Conservation (phyloP, 2,113 vertebrate species). For the Tachuris rubrigastra region DNA sequence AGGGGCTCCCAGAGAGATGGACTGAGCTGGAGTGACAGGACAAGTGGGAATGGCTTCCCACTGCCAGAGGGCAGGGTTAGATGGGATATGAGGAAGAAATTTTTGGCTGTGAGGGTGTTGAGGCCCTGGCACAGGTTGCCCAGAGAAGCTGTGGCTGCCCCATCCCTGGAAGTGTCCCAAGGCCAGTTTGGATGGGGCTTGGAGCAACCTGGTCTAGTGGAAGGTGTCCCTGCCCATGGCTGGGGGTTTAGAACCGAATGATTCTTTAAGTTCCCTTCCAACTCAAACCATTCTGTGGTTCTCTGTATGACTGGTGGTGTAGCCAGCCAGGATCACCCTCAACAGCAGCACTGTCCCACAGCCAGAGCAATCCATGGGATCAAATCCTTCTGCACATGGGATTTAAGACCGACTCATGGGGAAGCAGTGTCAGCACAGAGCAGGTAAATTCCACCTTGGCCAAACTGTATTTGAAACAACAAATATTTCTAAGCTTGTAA, state of each 20-base stretch:
- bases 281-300: background rate
- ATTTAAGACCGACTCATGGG: background rate
- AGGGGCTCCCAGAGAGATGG: background rate
- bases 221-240: background rate
- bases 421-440: background rate
- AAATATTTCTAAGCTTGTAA: background rate
- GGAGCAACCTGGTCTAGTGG: background rate
- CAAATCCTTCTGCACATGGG: background rate
- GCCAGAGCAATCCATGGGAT: background rate
- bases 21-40: background rate
- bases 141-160: background rate
- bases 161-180: background rate
- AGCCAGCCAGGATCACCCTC: background rate
- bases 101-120: accelerated
- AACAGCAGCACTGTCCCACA: background rate
- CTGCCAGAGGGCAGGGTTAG: background rate
- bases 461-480: background rate
- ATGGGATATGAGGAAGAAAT: background rate
- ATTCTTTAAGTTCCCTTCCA: background rate
- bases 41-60: background rate
- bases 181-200: accelerated
- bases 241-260: background rate
- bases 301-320: too few species aligned
- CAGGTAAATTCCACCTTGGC: background rate
- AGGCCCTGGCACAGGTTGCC: background rate